phyloP scores from a whole-genome alignment of 2,888 invertebrate genomes.

The Drosophila histrio region DNA sequence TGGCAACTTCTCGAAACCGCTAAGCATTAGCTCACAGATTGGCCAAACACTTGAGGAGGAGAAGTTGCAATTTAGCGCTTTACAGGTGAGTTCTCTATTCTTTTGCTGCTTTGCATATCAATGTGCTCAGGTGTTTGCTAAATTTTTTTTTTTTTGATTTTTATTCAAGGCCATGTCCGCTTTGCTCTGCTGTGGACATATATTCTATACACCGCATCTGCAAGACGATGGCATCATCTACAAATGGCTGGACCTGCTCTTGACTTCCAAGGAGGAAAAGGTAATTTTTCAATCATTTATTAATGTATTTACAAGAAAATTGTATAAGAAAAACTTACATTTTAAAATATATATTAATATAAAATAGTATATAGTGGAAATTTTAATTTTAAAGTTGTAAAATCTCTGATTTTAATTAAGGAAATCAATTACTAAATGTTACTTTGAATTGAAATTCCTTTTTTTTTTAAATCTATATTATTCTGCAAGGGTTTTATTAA shows the following conservation, averaged over 20 bases:
- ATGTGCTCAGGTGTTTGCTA: neutral
- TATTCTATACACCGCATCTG: conserved; percentile 93
- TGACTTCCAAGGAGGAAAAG: conserved; percentile 94
- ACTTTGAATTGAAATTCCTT: too few species aligned
- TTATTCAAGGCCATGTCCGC: conserved; percentile 96
- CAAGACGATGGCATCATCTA: conserved; percentile 97
- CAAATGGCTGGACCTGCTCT: conserved; percentile 95
- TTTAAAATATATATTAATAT: neutral
- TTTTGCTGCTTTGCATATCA: conserved; percentile 3
- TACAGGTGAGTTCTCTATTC: conserved; percentile 84
- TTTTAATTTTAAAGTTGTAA: too few species aligned
- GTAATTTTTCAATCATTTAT: conserved; percentile 83
- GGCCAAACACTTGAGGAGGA: conserved; percentile 85
- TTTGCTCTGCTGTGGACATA: conserved; percentile 96
- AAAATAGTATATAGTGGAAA: too few species aligned
- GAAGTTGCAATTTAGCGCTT: conserved; percentile 87
- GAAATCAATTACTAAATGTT: too few species aligned
- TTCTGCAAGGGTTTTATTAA: too few species aligned
- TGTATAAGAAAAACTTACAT: too few species aligned
- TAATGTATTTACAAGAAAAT: too few species aligned
- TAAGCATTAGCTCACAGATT: conserved; percentile 85
- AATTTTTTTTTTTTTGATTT: conserved; percentile 44
- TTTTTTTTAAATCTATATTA: too few species aligned
- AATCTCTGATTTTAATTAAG: neutral
- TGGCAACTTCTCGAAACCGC: conserved; percentile 91